Conservation (phyloP, 2,113 vertebrate genomes). For the Laticauda colubrina region DNA sequence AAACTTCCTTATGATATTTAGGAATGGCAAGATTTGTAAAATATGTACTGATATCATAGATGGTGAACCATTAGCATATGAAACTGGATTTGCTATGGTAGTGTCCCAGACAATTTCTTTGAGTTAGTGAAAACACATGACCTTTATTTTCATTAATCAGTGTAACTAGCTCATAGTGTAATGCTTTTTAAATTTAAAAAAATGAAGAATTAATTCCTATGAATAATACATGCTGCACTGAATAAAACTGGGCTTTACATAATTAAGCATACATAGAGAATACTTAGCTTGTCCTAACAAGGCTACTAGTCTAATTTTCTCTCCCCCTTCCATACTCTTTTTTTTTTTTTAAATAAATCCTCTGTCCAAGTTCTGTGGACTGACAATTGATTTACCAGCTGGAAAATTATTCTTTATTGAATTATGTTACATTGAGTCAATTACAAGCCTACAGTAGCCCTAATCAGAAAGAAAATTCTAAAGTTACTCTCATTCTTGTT, state of each 20-base stretch:
- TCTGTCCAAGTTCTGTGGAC: constrained; percentile 69
- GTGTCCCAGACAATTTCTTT: not conserved
- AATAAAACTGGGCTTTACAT: constrained; percentile 45
- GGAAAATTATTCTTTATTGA: constrained; percentile 85
- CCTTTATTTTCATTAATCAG: not conserved
- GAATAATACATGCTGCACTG: constrained; percentile 14
- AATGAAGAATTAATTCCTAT: constrained; percentile 50
- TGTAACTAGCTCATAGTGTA: not conserved
- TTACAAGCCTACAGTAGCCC: constrained; percentile 69
- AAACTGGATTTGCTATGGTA: not conserved
- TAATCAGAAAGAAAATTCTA: constrained; percentile 74
- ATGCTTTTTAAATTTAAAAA: not conserved
- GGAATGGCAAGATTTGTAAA: not conserved
- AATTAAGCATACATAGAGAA: constrained; percentile 51
- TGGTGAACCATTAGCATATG: not conserved
- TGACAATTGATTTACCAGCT: constrained; percentile 80
- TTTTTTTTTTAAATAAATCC: constrained; percentile 59
- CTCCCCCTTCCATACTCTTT: not conserved
- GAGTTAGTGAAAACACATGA: not conserved
- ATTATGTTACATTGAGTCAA: constrained; percentile 71
- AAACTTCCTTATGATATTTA: not conserved
- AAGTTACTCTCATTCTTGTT: constrained; percentile 74
- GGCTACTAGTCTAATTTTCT: constrained; percentile 75
- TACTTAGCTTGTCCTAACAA: constrained; percentile 72
- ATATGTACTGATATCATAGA: not conserved